Conservation (phyloP, 64 coral and sea anemone genomes). For the Hydrozoanthus tunicans region DNA sequence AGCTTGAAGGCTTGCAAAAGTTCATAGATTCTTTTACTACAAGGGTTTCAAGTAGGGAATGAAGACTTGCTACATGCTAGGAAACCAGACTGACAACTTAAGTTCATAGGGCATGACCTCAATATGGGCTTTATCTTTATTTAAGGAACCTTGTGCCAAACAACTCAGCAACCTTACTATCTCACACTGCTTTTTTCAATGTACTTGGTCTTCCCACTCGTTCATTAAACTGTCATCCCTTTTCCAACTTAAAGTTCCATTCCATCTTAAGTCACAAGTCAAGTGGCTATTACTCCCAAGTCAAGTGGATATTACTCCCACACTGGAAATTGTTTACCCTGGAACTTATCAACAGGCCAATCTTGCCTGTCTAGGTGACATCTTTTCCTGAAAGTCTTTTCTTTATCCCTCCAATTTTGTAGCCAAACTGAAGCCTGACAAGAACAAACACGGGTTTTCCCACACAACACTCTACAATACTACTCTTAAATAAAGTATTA, state of each 20-base stretch:
- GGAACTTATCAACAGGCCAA: neutral
- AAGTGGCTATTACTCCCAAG: neutral
- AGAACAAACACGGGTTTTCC: constrained; percentile 14
- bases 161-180: neutral
- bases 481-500: neutral
- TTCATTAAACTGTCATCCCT: neutral
- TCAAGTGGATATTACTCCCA: neutral
- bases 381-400: neutral
- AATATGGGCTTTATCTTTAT: neutral
- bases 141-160: neutral
- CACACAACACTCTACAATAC: constrained; percentile 24
- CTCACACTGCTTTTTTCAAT: neutral
- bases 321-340: neutral
- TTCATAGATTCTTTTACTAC: neutral
- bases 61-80: neutral
- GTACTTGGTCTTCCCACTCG: neutral
- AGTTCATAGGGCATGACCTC: neutral
- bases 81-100: neutral
- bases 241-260: neutral
- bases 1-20: neutral
- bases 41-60: neutral
- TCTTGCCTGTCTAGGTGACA: neutral
- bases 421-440: constrained; percentile 18
- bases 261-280: neutral
- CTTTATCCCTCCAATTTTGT: neutral